Percentiles rank a stretch among this genome's conserved stretches.
Conservation (phyloP, 2,888 invertebrate genomes). For the Biston betularia region DNA sequence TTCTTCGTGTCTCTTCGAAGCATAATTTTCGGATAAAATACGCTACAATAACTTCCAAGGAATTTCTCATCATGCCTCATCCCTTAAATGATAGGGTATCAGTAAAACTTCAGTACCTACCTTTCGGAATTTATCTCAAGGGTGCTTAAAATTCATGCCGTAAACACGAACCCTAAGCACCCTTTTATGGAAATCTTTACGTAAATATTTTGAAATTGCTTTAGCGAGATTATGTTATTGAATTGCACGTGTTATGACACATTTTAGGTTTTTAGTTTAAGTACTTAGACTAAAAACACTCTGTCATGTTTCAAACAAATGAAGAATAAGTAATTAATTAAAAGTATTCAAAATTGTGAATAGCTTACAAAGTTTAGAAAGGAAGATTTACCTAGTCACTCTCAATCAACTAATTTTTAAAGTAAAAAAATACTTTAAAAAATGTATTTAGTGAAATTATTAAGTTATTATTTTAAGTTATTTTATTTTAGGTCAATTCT, state of each 20-base stretch:
- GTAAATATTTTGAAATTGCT: slow-evolving; percentile 20
- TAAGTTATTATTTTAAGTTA: no score
- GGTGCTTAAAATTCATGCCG: slow-evolving; percentile 29
- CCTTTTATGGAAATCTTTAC: slow-evolving; percentile 26
- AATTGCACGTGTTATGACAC: slow-evolving; percentile 6
- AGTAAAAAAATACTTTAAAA: no score
- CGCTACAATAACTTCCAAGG: slow-evolving; percentile 36
- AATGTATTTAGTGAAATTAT: no score
- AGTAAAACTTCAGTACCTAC: slow-evolving; percentile 30
- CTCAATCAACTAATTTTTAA: no score
- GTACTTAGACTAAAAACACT: no score
- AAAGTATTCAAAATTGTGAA: no score
- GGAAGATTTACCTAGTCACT: no score
- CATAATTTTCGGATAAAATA: slow-evolving; percentile 34
- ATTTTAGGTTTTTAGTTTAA: background rate
- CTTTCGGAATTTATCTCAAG: slow-evolving; percentile 29
- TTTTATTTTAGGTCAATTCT: no score
- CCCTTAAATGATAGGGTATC: slow-evolving; percentile 37
- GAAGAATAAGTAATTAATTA: no score
- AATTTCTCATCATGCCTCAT: slow-evolving; percentile 34
- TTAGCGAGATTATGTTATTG: slow-evolving; percentile 12
- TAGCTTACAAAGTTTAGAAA: no score
- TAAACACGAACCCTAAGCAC: slow-evolving; percentile 21
- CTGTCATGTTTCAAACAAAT: no score
- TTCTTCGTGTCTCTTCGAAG: slow-evolving; percentile 25